Evolutionary conservation across 2,797 vertebrate species (phyloP).

Genomic region (Cyprinodon diabolis): DNA sequence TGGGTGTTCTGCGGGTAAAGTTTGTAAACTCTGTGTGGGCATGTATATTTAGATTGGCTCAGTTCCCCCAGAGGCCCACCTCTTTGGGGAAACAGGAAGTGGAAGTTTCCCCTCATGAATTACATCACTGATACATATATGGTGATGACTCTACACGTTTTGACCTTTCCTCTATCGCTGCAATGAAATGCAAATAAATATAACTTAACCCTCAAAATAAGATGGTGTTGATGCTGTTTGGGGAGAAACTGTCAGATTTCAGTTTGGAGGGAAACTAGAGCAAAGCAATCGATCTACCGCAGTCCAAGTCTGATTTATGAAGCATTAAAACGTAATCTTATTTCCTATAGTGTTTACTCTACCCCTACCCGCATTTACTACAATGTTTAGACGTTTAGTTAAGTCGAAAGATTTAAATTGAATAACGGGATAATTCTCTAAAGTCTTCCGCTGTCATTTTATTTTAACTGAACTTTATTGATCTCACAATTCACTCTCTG

Average conservation of each 20-base stretch:
- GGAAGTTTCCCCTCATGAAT: constrained; percentile 19
- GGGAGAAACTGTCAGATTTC: not conserved
- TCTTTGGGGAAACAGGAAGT: constrained; percentile 39
- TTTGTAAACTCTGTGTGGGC: constrained; percentile 2
- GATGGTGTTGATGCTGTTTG: not conserved
- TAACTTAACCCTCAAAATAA: not conserved
- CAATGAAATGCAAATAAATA: not conserved
- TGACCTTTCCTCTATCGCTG: not conserved
- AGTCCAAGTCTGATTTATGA: not conserved
- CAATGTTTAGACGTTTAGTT: not conserved
- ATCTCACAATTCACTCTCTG: too few species aligned
- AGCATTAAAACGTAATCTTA: too few species aligned
- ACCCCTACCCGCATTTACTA: not conserved
- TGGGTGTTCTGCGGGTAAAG: constrained; percentile 14
- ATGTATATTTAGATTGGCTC: constrained; percentile 45
- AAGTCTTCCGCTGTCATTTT: not conserved
- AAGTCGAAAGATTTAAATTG: not conserved
- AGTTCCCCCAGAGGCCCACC: constrained; percentile 15
- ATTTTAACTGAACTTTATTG: too few species aligned
- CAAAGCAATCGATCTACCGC: not conserved
- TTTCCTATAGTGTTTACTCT: not conserved
- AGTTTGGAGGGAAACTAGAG: not conserved
- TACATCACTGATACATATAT: constrained; percentile 34
- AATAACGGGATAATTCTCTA: not conserved
- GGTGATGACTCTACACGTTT: not conserved